These are phyloP conservation scores for Dynastes hyllus DNA, from an alignment of 2,888 invertebrate species.

Conservation along the genomic window DNA sequence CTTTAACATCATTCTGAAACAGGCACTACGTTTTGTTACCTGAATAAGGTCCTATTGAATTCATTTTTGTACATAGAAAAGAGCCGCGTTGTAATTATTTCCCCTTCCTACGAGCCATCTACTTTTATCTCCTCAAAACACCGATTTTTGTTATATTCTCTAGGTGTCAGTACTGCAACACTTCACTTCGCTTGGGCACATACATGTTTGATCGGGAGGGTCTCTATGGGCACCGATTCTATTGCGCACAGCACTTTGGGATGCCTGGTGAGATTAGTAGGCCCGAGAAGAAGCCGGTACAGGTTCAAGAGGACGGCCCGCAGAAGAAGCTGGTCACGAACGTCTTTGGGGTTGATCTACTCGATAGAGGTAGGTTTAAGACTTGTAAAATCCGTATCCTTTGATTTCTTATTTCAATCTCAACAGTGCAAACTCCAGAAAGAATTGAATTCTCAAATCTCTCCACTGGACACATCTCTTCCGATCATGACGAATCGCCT, in stretches of 20 bases:
- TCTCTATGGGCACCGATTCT: conserved; percentile 80
- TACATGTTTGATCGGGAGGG: conserved; percentile 83
- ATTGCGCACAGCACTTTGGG: conserved; percentile 84
- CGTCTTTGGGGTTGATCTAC: conserved; percentile 72
- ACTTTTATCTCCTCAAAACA: background rate
- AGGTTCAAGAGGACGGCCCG: conserved; percentile 67
- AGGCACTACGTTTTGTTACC: no score
- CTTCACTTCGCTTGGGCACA: conserved; percentile 86
- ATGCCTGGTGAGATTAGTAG: conserved; percentile 73
- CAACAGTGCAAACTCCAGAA: conserved; percentile 81
- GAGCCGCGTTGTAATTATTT: no score
- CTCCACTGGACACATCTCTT: conserved; percentile 73
- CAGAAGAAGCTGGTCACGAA: conserved; percentile 72
- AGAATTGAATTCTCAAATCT: conserved; percentile 87
- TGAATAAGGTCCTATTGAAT: no score
- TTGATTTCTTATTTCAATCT: conserved; percentile 39
- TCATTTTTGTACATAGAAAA: no score
- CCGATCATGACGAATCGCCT: conserved; percentile 78
- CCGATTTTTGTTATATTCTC: conserved; percentile 47
- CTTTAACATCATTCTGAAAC: no score
- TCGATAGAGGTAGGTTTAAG: conserved; percentile 69
- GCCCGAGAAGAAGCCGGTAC: conserved; percentile 56
- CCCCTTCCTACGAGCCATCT: no score
- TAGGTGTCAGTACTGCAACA: conserved; percentile 92
- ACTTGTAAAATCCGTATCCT: conserved; percentile 16